Percentiles rank a stretch among this genome's conserved stretches.
These are phyloP conservation scores for Zygaena filipendulae DNA, from an alignment of 2,888 invertebrate species.

Conservation along the genomic window DNA sequence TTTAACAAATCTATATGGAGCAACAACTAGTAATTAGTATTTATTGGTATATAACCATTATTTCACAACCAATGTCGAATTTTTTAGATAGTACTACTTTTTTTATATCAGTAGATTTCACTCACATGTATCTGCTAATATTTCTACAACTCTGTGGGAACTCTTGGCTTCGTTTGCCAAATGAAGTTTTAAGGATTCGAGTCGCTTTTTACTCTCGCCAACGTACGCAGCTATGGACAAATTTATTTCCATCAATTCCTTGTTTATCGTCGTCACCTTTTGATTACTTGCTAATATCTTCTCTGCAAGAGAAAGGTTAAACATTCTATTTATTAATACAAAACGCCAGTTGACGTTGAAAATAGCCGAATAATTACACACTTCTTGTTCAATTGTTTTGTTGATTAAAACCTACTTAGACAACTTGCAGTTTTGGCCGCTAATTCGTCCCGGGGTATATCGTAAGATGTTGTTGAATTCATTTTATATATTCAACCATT, in stretches of 20 bases:
- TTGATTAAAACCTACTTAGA: slow-evolving; percentile 48
- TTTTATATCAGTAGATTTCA: too few relatives aligned
- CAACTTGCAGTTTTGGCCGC: slow-evolving; percentile 44
- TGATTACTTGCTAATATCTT: slow-evolving; percentile 41
- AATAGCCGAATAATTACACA: slow-evolving; percentile 19
- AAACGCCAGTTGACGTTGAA: slow-evolving; percentile 24
- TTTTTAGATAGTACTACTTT: too few relatives aligned
- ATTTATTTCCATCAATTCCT: slow-evolving; percentile 55
- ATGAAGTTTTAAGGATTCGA: slow-evolving; percentile 33
- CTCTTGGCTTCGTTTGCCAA: slow-evolving; percentile 41
- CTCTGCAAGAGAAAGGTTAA: slow-evolving; percentile 36
- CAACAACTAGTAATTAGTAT: too few relatives aligned
- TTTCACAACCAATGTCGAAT: too few relatives aligned
- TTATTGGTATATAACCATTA: too few relatives aligned
- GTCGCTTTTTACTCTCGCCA: slow-evolving; percentile 44
- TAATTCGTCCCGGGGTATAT: slow-evolving; percentile 46
- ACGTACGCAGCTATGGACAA: slow-evolving; percentile 50
- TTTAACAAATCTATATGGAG: too few relatives aligned
- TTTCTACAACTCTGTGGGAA: slow-evolving; percentile 46
- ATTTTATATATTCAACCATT: too few relatives aligned
- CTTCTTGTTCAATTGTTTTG: too few relatives aligned
- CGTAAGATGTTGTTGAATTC: slow-evolving; percentile 55
- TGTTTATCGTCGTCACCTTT: slow-evolving; percentile 42
- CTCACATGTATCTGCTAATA: slow-evolving; percentile 46
- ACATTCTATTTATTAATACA: slow-evolving; percentile 9